Base-by-base conservation (phyloP, 1,140 invertebrate species). In the Argopecten irradians region DNA sequence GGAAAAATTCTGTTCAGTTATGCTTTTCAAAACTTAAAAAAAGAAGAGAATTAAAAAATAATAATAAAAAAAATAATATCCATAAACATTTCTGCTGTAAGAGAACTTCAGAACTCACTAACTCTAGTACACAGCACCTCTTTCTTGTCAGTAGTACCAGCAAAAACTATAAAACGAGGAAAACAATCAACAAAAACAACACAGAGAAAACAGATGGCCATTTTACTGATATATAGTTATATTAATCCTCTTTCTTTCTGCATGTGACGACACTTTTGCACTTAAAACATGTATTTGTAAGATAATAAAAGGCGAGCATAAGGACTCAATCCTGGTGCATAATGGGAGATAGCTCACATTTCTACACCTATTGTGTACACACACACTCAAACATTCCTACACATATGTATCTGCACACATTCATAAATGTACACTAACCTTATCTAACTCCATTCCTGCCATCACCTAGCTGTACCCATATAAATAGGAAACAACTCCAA, bases 281-380 rank as follows among this genome's bases (percentile, higher is more conserved):
- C n/a, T 71, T 71, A 71, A 46, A 71, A 71, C 55, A 71, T n/a
- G 28, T 71, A 71, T 71, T 71, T 71, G 55, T 71, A 71, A 71
- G 55, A 71, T 71, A 71, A 71, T 71, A 71, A 71, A 71, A 71
- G 55, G 55, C 55, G 55, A 71, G 55, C 55, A 71, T 71, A 71
- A 46, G 55, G 55, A 71, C 55, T 71, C 55, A 28, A 71, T 71
- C 55, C 55, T 71, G 55, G 55, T 71, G 55, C 55, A 71, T 71
- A 71, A 71, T 71, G 55, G 55, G 55, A 71, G 55, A 71, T 28
- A 71, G 28, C 55, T 71, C n/a, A 16, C n/a, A 71, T 3, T 71
- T n/a, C n/a, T 71, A 71, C 55, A 28, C 55, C 55, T 71, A 71
- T n/a, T 28, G 1, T 16, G 1, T 71, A 71, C n/a, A 71, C 55